Conservation (phyloP, 2,888 invertebrate species). For the Lithophane semibrunnea region DNA sequence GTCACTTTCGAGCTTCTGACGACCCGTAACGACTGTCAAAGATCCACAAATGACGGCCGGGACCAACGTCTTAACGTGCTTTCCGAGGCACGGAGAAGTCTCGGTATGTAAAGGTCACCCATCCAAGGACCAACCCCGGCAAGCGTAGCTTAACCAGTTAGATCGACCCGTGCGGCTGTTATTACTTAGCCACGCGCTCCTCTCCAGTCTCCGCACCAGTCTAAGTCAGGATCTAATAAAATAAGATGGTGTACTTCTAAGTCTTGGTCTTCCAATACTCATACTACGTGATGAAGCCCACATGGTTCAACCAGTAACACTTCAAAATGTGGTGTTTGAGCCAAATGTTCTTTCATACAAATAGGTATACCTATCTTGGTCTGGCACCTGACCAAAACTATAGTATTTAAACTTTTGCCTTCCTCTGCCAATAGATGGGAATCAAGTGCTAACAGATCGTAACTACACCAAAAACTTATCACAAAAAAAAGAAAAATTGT, state of each 20-base stretch:
- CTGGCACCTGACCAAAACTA: conserved; percentile 48
- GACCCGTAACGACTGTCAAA: too few species aligned
- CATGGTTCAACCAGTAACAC: not conserved
- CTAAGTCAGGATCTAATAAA: too few species aligned
- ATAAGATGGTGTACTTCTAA: not conserved
- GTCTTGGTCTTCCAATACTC: not conserved
- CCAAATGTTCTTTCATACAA: conserved; percentile 44
- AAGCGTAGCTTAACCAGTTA: too few species aligned
- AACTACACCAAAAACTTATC: not conserved
- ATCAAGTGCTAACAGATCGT: conserved; percentile 19
- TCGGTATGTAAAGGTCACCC: too few species aligned
- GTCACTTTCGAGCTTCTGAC: too few species aligned
- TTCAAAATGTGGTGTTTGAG: conserved; percentile 11
- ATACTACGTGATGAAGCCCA: not conserved
- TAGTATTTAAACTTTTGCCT: conserved; percentile 40
- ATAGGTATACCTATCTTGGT: conserved; percentile 3
- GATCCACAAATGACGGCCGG: too few species aligned
- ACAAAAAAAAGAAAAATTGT: not conserved
- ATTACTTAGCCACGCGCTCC: too few species aligned
- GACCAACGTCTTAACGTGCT: too few species aligned
- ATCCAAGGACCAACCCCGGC: too few species aligned
- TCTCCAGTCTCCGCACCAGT: too few species aligned
- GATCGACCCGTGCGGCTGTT: too few species aligned
- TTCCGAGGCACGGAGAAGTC: too few species aligned
- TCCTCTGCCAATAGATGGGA: conserved; percentile 47